These are phyloP conservation scores for Sisor rabdophorus DNA, from an alignment of 2,113 vertebrate species.

Conservation along the genomic window DNA sequence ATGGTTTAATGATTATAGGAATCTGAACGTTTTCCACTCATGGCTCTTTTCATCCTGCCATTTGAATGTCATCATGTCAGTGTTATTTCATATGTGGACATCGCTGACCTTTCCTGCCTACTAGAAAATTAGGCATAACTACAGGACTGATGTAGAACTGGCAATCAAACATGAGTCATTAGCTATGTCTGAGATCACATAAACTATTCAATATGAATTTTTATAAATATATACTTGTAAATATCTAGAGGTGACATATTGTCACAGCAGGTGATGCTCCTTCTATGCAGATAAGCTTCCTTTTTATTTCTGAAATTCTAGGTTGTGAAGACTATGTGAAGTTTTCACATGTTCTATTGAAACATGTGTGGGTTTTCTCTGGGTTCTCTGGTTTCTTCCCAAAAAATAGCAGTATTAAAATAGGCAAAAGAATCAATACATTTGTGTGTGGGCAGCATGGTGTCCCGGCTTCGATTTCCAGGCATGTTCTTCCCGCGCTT, in stretches of 20 bases:
- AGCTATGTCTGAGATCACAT: conserved; percentile 1
- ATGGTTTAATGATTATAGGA: conserved; percentile 36
- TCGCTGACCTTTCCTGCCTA: conserved; percentile 28
- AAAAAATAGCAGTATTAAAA: no score
- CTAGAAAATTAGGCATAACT: conserved; percentile 9
- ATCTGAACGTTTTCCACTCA: conserved; percentile 7
- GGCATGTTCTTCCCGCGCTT: no score
- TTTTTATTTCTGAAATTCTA: background rate
- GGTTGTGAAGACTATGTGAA: background rate
- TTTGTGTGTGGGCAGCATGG: no score
- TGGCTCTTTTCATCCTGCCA: conserved; percentile 23
- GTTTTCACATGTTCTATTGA: background rate
- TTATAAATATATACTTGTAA: background rate
- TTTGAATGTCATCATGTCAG: conserved; percentile 23
- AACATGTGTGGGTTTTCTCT: background rate
- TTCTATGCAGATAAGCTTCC: background rate
- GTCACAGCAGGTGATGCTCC: background rate
- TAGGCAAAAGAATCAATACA: no score
- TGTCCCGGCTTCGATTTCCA: no score
- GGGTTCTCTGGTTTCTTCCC: background rate
- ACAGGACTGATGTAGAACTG: conserved; percentile 1
- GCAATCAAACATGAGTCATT: conserved; percentile 20
- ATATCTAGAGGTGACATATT: background rate
- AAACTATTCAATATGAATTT: conserved; percentile 3
- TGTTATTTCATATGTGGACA: conserved; percentile 31